These are phyloP conservation scores for Neoitamus cyanurus DNA, from an alignment of 2,888 invertebrate species.

Conservation along the genomic window DNA sequence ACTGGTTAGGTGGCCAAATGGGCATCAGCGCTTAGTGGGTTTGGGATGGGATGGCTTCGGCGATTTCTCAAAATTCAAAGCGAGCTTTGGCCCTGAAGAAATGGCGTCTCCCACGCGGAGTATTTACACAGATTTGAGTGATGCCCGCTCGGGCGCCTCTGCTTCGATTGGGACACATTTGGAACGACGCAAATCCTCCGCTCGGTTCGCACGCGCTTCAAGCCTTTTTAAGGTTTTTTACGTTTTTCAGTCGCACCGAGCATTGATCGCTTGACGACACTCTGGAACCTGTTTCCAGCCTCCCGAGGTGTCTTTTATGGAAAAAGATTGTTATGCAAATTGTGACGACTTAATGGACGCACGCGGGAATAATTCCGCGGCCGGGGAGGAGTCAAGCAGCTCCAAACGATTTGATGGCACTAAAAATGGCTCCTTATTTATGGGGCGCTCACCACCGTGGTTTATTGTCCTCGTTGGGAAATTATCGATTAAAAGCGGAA, in stretches of 20 bases:
- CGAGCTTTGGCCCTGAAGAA: background rate
- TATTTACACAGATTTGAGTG: background rate
- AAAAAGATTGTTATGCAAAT: conserved; percentile 21
- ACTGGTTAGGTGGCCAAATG: background rate
- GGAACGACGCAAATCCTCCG: background rate
- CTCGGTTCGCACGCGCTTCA: background rate
- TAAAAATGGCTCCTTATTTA: background rate
- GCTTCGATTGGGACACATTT: background rate
- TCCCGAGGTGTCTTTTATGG: conserved; percentile 23
- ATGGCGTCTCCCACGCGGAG: background rate
- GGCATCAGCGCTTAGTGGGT: background rate
- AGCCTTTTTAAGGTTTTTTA: background rate
- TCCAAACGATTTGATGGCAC: background rate
- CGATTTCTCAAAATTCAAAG: background rate
- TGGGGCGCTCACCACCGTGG: background rate
- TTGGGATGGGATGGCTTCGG: background rate
- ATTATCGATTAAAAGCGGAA: background rate
- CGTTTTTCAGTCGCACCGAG: background rate
- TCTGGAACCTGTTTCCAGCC: conserved; percentile 4
- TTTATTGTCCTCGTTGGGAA: conserved; percentile 1
- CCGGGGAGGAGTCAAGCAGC: background rate
- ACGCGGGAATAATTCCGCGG: background rate
- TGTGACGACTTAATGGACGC: background rate
- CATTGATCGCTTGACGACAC: background rate
- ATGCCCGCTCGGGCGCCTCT: background rate